These are phyloP conservation scores for Alectoris magna DNA, from an alignment of 2,797 vertebrate species.

Conservation along the genomic window DNA sequence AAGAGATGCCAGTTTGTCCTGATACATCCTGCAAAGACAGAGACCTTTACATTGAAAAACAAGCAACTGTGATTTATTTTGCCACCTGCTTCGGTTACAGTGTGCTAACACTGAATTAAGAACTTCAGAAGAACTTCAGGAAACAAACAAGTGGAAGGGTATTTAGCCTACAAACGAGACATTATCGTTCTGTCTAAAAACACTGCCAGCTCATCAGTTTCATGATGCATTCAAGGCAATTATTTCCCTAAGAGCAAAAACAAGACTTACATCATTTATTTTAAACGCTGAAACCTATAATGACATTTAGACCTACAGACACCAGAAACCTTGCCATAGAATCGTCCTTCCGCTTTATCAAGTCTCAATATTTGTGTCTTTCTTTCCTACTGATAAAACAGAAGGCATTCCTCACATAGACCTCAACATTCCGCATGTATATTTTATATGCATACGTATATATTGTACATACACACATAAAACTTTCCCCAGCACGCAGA, in stretches of 20 bases:
- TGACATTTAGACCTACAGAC: not conserved
- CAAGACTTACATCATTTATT: fast-evolving
- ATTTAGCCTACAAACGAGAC: not conserved
- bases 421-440: not conserved
- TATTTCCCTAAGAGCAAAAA: not conserved
- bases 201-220: not conserved
- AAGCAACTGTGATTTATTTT: not conserved
- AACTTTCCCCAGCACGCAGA: not conserved
- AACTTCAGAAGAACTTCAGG: not conserved
- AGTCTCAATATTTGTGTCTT: not conserved
- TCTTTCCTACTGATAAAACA: not conserved
- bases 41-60: not conserved
- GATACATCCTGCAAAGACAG: constrained; percentile 90
- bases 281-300: not conserved
- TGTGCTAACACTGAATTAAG: not conserved
- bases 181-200: not conserved
- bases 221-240: not conserved
- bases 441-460: too few relatives aligned
- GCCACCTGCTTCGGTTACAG: not conserved
- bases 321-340: not conserved
- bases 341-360: not conserved
- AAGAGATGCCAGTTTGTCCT: constrained; percentile 96
- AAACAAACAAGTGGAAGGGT: not conserved
- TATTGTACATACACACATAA: not conserved
- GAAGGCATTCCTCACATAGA: not conserved